Base-by-base conservation (phyloP, 2,113 vertebrate genomes). In the Paralichthys olivaceus region DNA sequence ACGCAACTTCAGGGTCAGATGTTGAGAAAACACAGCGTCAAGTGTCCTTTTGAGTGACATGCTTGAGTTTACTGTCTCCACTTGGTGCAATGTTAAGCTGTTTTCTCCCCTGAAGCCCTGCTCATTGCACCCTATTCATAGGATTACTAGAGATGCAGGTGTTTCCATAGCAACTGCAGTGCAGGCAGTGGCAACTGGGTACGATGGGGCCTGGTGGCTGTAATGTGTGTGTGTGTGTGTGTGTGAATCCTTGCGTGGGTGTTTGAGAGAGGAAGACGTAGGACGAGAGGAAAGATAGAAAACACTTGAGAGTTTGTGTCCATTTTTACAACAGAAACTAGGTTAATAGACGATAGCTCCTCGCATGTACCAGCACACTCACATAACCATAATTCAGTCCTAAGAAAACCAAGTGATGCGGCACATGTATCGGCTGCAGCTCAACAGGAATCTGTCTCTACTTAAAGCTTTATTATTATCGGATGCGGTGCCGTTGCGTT, bases 111-210 rank as follows among this genome's bases (percentile, higher is more conserved):
- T 37, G 79, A 88, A 91, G 88, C 80, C 79, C 80, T 66, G 53
- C 85, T 81, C 90, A 83, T 81, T 77, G 87, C 88, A 77, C 92
- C 91, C 91, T 91, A 90, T 93, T 94, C 92, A 92, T 77, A 86
- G 95, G 94, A 94, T 95, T 94, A 90, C 84, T 65, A 84, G 80
- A 74, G 84, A 80, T 88, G 86, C 81, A 90, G 88, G 77, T 85
- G 93, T 95, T 93, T 82, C 93, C 90, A 93, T 95, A 81, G 93
- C 87, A 94, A 94, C 93, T 15, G 78, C 75, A 83, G 80, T 57
- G 60, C 67, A 86, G 89, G 70, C 83, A 83, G 69, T 34, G 68
- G 87, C 72, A 78, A 76, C 23, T 20, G 75, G 79, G 74, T 79
- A 17, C 1, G 51, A 34, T 32, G 74, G 53, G 73, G 79, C 66